Evolutionary conservation across 2,888 invertebrate species (phyloP), one percentile per base, ranked within the genome.

Genomic region (Ommatoiulus sabulosus): DNA sequence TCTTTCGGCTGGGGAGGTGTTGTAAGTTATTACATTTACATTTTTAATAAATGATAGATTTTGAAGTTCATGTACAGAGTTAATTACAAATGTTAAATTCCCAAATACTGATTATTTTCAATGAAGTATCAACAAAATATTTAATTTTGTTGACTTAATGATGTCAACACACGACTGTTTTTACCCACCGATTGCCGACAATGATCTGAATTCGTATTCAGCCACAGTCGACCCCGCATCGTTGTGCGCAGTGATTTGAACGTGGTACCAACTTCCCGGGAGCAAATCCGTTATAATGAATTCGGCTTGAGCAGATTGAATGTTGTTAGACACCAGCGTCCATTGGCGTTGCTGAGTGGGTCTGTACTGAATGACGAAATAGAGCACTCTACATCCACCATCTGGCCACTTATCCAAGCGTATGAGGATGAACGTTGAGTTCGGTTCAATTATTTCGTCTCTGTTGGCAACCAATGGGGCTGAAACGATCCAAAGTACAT

Each of bases 401-500:
- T 96, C 96, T 91, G 96, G 96, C 97, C 97, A 98, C 10, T 96
- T 95, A 84, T 95, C 94, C 86, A 98, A 94, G 92, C 96, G 96
- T 63, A 97, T 93, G 88, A 95, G 95, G 15, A 97, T 95, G 91
- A 96, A 96, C 5, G 96, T 96, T 89, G 96, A 95, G 92, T 97
- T 97, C 15, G 96, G 95, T 20, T 94, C 93, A 90, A 97, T 94
- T 84, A 97, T 94, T 91, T 97, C 95, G 90, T 95, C 95, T 91
- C 96, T 96, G 90, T 94, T 94, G 0, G 97, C 96, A 88, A 95
- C 93, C 91, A 95, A 94, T 0, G 97, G 96, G 80, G 94, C 95
- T 93, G 89, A 52, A 90, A 84, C 89, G 90, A 80, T 80, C 15
- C 35, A 35, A 80, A 0, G 15, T 35, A 35, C 80, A 43, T 35